Evolutionary conservation across 2,888 invertebrate species (phyloP).

Genomic region (Hirtodrosophila duncani): DNA sequence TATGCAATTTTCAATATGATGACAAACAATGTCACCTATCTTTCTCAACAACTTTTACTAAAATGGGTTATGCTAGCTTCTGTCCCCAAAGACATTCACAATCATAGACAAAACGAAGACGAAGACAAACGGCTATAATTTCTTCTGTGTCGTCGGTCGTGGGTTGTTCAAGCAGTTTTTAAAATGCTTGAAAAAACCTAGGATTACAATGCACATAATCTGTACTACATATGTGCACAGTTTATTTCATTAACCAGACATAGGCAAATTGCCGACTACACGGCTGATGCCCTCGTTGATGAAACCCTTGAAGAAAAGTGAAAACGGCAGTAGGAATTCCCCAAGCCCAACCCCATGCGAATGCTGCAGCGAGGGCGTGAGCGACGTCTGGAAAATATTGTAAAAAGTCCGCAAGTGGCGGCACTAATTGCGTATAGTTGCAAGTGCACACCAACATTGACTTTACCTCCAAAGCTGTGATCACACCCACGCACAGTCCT

Average conservation of each 20-base stretch:
- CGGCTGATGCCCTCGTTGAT: constrained; percentile 44
- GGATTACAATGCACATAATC: not conserved
- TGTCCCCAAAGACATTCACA: constrained; percentile 30
- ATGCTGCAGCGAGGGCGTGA: constrained; percentile 13
- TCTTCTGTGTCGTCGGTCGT: constrained; percentile 17
- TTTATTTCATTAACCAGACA: constrained; percentile 46
- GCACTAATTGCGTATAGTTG: constrained; percentile 55
- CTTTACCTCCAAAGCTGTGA: no score
- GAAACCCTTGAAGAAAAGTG: constrained; percentile 49
- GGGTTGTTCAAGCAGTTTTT: constrained; percentile 10
- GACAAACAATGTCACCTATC: not conserved
- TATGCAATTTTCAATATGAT: not conserved
- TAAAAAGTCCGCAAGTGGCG: constrained; percentile 57
- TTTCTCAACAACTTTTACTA: no score
- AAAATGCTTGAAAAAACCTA: not conserved
- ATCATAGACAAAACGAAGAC: no score
- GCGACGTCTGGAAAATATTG: constrained; percentile 48
- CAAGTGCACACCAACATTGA: constrained; percentile 20
- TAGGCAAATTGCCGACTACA: constrained; percentile 51
- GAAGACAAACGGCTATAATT: constrained; percentile 55
- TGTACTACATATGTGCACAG: no score
- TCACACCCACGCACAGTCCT: no score
- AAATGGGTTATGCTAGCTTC: constrained; percentile 4
- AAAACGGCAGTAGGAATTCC: constrained; percentile 38
- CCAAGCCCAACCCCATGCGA: constrained; percentile 6